Base-by-base conservation (phyloP, 92 coral and sea anemone species). In the Muricea muricata region DNA sequence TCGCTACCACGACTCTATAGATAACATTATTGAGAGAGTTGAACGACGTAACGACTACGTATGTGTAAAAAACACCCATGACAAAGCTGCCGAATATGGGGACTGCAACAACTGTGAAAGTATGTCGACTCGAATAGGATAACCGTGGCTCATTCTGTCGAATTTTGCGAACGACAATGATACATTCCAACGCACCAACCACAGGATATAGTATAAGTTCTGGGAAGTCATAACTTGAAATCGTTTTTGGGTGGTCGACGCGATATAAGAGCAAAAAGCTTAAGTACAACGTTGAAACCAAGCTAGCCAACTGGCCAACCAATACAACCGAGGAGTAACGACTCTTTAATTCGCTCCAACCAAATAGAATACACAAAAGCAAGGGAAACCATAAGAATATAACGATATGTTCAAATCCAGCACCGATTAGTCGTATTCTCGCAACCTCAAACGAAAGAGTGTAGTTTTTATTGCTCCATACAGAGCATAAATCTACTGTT, bases 1-100 rank as follows among this genome's bases (percentile, higher is more conserved):
- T 91, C 6, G 94, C 91, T 15, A 91, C 58, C 18, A 91, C 28
- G 17, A 85, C 87, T 80, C 87, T 91, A 10, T 65, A 67, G 35
- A 41, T 21, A 37, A 77, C 91, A 33, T 68, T 33, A 6, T 8
- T 8, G 21, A 7, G 25, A 46, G 50, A 37, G 14, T 78, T 91
- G 28, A 70, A 91, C 65, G 31, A 32, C 4, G 90, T 89, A 6
- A 91, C 45, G 6, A 85, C 34, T 26, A 34, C 33, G 47, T 91
- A 91, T 42, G 48, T 37, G 46, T 29, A 68, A 30, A 31, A 6
- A 24, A 68, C 1, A 14, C 6, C 26, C 6, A 37, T 30, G 3
- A 26, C 18, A 33, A 68, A 68, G 75, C 4, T 7, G 26, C n/a
- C 1, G 1, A 67, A 11, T 23, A 65, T 23, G 6, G 28, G 72